A percentile compares a stretch with the other conserved stretches of the same genome.
Evolutionary conservation across 1,140 invertebrate species (phyloP).

Genomic region (Heliothis subflexa): DNA sequence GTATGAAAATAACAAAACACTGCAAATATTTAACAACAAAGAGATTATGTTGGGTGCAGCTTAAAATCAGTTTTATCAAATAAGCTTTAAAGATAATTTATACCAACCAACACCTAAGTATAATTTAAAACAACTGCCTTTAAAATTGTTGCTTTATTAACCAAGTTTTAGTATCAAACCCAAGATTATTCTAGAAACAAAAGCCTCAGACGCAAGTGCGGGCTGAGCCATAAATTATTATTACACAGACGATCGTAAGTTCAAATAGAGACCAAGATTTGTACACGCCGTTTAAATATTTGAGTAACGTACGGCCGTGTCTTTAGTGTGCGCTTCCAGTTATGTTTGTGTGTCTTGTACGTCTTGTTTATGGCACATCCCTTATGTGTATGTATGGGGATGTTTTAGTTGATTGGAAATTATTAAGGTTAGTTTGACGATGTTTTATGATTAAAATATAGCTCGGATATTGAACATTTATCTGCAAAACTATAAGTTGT

Average conservation of each 20-base stretch:
- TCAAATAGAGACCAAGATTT: conserved; percentile 34
- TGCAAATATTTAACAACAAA: not conserved
- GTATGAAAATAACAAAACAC: not conserved
- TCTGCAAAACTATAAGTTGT: no score
- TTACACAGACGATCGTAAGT: conserved; percentile 23
- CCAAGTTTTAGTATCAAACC: no score
- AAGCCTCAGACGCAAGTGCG: conserved; percentile 3
- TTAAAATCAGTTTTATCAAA: no score
- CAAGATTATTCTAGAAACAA: not conserved
- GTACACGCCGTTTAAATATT: conserved; percentile 27
- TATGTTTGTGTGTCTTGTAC: not conserved
- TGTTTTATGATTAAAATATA: no score
- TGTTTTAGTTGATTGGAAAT: not conserved
- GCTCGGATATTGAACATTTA: no score
- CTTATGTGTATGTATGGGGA: not conserved
- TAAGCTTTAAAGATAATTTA: no score
- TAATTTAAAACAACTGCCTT: no score
- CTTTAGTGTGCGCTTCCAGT: conserved; percentile 17
- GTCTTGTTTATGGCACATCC: conserved; percentile 6
- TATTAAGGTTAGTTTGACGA: not conserved
- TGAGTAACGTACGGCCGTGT: not conserved
- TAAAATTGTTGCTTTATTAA: no score
- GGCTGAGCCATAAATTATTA: conserved; percentile 24
- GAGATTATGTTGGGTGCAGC: no score
- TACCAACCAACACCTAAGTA: no score